Conservation (phyloP, 2,888 invertebrate genomes). For the Ectropis crepuscularia region DNA sequence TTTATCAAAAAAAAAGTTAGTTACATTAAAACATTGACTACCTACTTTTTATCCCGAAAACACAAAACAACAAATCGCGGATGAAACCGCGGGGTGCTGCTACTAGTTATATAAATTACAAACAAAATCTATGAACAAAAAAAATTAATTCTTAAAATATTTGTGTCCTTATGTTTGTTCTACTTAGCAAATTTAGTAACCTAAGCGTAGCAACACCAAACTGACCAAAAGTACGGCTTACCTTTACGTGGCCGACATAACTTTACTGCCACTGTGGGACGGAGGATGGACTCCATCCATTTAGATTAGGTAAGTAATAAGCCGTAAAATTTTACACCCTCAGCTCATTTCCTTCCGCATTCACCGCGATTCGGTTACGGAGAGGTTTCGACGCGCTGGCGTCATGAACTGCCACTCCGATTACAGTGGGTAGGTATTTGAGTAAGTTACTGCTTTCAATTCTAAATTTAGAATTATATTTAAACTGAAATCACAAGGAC, state of each 20-base stretch:
- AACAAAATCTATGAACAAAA: too few species aligned
- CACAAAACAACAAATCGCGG: too few species aligned
- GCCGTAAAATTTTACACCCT: conserved; percentile 48
- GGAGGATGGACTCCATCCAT: conserved; percentile 46
- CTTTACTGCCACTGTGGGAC: conserved; percentile 42
- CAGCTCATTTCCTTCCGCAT: conserved; percentile 36
- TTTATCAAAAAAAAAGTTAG: too few species aligned
- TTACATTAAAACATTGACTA: too few species aligned
- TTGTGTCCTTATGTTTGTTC: too few species aligned
- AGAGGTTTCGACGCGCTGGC: conserved; percentile 28
- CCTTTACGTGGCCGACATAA: conserved; percentile 41
- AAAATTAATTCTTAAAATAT: too few species aligned
- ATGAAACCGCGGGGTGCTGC: too few species aligned
- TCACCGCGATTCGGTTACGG: conserved; percentile 33
- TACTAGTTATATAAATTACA: too few species aligned
- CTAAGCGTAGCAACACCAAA: conserved; percentile 9
- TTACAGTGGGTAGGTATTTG: background rate
- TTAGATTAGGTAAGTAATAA: conserved; percentile 50
- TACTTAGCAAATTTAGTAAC: too few species aligned
- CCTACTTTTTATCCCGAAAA: too few species aligned
- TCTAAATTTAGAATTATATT: background rate
- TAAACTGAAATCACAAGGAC: too few species aligned
- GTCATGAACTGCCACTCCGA: conserved; percentile 17
- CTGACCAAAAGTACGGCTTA: conserved; percentile 31
- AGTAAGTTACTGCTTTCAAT: background rate